Percentiles rank a stretch among this genome's conserved stretches.
Conservation (phyloP, 2,797 vertebrate genomes). For the Carduelis carduelis region DNA sequence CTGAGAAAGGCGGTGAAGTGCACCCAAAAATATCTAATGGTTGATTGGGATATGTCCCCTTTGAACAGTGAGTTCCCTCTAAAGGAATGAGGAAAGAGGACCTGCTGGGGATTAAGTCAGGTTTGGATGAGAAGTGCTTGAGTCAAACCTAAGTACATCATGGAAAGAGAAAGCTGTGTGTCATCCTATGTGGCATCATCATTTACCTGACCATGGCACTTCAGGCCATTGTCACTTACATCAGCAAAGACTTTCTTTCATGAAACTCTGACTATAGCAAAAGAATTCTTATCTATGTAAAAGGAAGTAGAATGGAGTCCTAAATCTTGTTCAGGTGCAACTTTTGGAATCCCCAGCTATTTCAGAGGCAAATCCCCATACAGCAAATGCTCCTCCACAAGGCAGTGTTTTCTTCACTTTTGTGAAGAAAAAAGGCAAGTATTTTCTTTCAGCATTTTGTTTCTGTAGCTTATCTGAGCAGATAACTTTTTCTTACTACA, state of each 20-base stretch:
- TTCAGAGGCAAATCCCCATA: neutral
- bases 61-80: neutral
- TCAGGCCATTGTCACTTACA: neutral
- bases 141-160: neutral
- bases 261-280: neutral
- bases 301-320: neutral
- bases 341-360: neutral
- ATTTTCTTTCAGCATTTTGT: neutral
- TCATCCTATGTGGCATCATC: neutral
- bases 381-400: neutral
- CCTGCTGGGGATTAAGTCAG: neutral
- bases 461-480: neutral
- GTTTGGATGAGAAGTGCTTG: neutral
- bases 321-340: neutral
- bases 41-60: rapidly evolving
- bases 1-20: neutral
- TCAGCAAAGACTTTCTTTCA: neutral
- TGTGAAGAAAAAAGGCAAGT: neutral
- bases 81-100: neutral
- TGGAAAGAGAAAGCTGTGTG: neutral
- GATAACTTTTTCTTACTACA: neutral
- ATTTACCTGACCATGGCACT: neutral
- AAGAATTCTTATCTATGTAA: neutral
- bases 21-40: neutral
- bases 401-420: neutral